phyloP scores from a whole-genome alignment of 2,113 vertebrate species.

The Myodes glareolus region DNA sequence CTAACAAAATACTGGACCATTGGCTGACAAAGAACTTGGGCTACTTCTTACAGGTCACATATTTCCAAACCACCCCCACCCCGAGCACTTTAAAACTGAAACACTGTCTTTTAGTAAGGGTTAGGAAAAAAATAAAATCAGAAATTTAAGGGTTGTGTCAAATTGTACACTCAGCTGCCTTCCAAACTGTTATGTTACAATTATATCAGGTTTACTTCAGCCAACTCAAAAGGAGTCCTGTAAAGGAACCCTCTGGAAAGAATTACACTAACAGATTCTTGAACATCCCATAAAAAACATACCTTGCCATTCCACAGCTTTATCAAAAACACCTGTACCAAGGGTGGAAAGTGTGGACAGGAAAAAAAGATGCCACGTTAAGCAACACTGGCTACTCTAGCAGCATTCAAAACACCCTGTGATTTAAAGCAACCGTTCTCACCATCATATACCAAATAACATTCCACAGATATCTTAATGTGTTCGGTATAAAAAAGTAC shows the following conservation, averaged over 20 bases:
- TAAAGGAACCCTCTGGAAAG: slow-evolving; percentile 80
- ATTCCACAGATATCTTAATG: background rate
- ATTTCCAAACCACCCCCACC: slow-evolving; percentile 48
- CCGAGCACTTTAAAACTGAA: slow-evolving; percentile 17
- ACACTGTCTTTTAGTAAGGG: background rate
- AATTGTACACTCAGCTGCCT: background rate
- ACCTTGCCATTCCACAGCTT: slow-evolving; percentile 86
- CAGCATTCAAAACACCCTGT: slow-evolving; percentile 69
- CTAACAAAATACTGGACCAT: background rate
- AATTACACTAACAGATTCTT: slow-evolving; percentile 72
- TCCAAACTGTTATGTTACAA: slow-evolving; percentile 18
- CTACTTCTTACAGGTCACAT: background rate
- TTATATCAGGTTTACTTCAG: slow-evolving; percentile 72
- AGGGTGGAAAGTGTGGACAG: slow-evolving; percentile 82
- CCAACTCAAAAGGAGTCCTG: slow-evolving; percentile 77
- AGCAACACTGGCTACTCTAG: slow-evolving; percentile 84
- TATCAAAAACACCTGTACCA: slow-evolving; percentile 84
- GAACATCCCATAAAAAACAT: slow-evolving; percentile 75
- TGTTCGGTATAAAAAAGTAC: background rate
- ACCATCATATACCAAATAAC: background rate
- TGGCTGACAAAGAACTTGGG: background rate
- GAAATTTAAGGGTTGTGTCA: slow-evolving; percentile 16
- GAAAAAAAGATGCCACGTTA: slow-evolving; percentile 82
- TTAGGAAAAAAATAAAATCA: background rate
- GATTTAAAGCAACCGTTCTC: slow-evolving; percentile 62